phyloP scores from a whole-genome alignment of 2,888 invertebrate genomes.

The Micoletzkya japonica region DNA sequence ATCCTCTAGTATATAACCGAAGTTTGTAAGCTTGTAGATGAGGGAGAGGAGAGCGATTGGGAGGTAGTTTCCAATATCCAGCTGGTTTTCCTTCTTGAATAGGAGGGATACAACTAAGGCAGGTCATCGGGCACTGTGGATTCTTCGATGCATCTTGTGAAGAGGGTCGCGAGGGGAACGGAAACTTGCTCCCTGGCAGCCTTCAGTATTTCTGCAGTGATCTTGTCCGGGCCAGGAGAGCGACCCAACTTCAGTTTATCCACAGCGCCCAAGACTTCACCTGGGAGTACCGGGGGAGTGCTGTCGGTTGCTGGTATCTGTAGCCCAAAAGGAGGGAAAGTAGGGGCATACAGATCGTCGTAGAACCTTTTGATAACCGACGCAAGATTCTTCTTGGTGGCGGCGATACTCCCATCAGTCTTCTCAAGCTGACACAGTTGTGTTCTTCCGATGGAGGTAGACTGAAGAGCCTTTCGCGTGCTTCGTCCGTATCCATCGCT shows the following conservation, averaged over 20 bases:
- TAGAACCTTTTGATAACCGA: neutral
- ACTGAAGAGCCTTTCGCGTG: neutral
- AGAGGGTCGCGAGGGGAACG: slow-evolving; percentile 5
- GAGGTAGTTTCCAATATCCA: slow-evolving; percentile 31
- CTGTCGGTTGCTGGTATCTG: slow-evolving; percentile 45
- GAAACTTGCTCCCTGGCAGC: neutral
- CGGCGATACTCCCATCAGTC: neutral
- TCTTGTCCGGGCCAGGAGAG: slow-evolving; percentile 14
- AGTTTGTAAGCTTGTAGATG: slow-evolving; percentile 26
- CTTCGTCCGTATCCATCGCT: neutral
- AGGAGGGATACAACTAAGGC: slow-evolving; percentile 24
- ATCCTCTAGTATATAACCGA: neutral
- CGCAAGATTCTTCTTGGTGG: neutral
- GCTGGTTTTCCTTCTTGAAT: slow-evolving; percentile 31
- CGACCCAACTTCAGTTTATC: neutral
- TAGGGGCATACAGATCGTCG: neutral
- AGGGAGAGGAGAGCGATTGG: slow-evolving; percentile 30
- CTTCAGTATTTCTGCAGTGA: slow-evolving; percentile 22
- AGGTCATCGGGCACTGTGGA: slow-evolving; percentile 9
- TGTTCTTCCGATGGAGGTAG: neutral
- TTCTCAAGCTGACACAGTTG: neutral
- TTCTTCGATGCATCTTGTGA: slow-evolving; percentile 4
- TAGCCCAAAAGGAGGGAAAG: neutral
- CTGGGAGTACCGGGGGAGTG: neutral
- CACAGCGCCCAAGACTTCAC: neutral